Conservation (phyloP, 2,113 vertebrate genomes). For the Hemiprocne comata region DNA sequence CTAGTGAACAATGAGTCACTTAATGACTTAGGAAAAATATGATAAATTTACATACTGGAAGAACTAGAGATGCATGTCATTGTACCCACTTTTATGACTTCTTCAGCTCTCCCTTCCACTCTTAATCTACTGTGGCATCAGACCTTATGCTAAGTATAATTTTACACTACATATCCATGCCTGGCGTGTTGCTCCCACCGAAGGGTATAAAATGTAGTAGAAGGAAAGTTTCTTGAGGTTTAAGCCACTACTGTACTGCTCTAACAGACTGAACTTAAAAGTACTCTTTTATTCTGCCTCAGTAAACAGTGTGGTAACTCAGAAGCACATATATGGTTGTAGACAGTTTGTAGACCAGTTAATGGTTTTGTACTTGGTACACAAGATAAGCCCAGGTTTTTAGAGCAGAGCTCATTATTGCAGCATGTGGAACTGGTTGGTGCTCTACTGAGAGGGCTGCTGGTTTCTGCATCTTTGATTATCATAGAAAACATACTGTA, state of each 20-base stretch:
- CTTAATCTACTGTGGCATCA: conserved; percentile 12
- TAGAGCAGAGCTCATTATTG: conserved; percentile 45
- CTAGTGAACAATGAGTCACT: background rate
- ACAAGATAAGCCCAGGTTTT: conserved; percentile 33
- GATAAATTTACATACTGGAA: conserved; percentile 19
- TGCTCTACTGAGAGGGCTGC: conserved; percentile 49
- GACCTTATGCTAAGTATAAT: background rate
- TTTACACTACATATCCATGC: background rate
- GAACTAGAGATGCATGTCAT: background rate
- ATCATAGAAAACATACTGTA: conserved; percentile 43
- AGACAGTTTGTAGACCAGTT: conserved; percentile 51
- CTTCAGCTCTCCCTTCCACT: background rate
- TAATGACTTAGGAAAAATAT: background rate
- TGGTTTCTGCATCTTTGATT: conserved; percentile 71
- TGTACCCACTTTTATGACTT: conserved; percentile 4
- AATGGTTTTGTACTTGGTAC: conserved; percentile 34
- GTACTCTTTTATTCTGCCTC: background rate
- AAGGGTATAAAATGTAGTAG: background rate
- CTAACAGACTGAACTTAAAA: background rate
- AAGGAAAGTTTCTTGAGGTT: background rate
- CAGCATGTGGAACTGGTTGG: conserved; percentile 49
- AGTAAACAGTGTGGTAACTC: background rate
- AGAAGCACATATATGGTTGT: conserved; percentile 34
- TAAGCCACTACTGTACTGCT: background rate
- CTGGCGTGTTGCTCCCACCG: background rate